phyloP scores from a whole-genome alignment of 2,888 invertebrate species.

The Abrostola triplasia region DNA sequence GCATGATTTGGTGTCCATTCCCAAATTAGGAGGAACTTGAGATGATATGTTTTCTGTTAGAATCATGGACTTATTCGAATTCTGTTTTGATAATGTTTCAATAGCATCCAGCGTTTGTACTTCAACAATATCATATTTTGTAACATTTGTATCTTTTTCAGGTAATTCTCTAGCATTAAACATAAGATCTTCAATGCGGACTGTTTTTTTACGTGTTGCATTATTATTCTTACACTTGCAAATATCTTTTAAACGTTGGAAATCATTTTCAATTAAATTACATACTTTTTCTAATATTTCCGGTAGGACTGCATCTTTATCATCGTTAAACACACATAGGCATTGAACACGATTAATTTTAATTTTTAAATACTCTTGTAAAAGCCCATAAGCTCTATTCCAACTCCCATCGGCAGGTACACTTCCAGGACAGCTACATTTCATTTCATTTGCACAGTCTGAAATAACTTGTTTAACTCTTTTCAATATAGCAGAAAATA shows the following conservation, averaged over 20 bases:
- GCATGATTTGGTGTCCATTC: conserved; percentile 66
- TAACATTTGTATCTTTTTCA: conserved; percentile 58
- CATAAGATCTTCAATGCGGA: conserved; percentile 10
- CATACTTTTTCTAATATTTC: conserved; percentile 73
- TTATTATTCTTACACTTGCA: conserved; percentile 61
- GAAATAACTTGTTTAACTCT: conserved; percentile 77
- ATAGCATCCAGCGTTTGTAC: conserved; percentile 12
- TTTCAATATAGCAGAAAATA: conserved; percentile 69
- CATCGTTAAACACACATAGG: conserved; percentile 62
- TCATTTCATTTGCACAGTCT: conserved; percentile 66
- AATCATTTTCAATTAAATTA: conserved; percentile 78
- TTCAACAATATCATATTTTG: conserved; percentile 14
- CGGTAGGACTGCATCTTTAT: conserved; percentile 63
- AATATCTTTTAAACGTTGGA: conserved; percentile 73
- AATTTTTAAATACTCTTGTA: conserved; percentile 81
- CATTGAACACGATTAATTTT: conserved; percentile 80
- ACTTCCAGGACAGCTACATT: conserved; percentile 66
- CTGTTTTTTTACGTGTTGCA: conserved; percentile 16
- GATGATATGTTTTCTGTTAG: conserved; percentile 58
- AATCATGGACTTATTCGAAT: conserved; percentile 47
- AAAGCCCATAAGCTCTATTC: conserved; percentile 77
- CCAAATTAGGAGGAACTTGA: conserved; percentile 61
- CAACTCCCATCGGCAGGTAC: conserved; percentile 68
- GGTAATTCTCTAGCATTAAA: conserved; percentile 51
- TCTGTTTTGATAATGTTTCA: conserved; percentile 30